Base-by-base conservation (phyloP, 2,113 vertebrate genomes). In the Orthonyx spaldingii region DNA sequence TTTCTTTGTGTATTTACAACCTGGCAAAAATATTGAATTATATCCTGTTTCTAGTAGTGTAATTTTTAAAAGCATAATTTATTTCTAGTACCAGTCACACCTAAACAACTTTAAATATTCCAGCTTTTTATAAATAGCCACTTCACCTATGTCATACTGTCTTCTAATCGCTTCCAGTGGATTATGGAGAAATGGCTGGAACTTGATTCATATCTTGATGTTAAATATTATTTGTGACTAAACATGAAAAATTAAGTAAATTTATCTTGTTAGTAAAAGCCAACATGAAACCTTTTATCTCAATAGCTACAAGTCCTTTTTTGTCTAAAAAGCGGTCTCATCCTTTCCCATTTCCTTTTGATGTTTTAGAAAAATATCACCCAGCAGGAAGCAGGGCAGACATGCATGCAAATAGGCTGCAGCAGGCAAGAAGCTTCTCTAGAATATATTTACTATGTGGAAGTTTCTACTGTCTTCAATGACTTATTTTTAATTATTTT, bases 261-360 rank as follows among this genome's bases (percentile, higher is more conserved):
- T 75, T 47, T 47, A 80, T 60, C 70, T 61, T 44, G 22, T 63
- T 60, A 65, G 83, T 21, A 78, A 83, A 84, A 92, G 41, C 32
- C 60, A 92, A 87, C 27, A 26, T 8, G 39, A 91, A 93, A 52
- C 20, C 60, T 89, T 89, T 85, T 44, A 85, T 85, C 83, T 92
- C 44, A 28, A 75, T 10, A 50, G 50, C 37, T 83, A 56, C 49
- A 64, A 90, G 71, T 44, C 42, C 50, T 85, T 87, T 57, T 72
- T 77, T 55, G 88, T 93, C 93, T 91, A 95, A 96, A 96, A 97
- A 97, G 81, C 53, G 13, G 60, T 46, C 78, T 74, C 92, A 92
- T 96, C 95, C 93, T 78, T 97, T 93, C 81, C 92, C 75, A 74
- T 90, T 97, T 97, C 96, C 96, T 96, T 96, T 79, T 81, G 84